Base-by-base conservation (phyloP, 92 coral and sea anemone species). In the Zoanthus gigantus region DNA sequence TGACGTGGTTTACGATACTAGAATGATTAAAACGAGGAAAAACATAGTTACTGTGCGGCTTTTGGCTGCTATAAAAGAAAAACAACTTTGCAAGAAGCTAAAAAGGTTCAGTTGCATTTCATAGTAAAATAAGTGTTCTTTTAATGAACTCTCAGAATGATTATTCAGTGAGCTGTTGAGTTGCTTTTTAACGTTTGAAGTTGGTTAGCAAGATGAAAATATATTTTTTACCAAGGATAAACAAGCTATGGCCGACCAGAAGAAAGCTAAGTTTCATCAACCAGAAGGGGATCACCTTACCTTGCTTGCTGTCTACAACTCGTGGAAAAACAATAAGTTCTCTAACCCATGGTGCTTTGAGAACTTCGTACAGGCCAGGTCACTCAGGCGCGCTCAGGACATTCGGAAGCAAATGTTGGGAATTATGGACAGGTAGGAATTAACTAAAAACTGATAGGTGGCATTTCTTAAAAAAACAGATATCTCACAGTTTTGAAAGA, bases 301-400 rank as follows among this genome's bases (percentile, higher is more conserved):
- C 0, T 90, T 97, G 44, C 92, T 97, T 30, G 99, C 99, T 34
- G 99, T 97, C 45, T 97, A 97, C 87, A 97, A 97, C 81, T 97
- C 99, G 8, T 97, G 99, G 99, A 97, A 95, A 56, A 97, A 91
- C 85, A 97, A 97, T 94, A 97, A 97, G 82, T 97, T 97, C 87
- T 97, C 99, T 15, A 97, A 97, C 79, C 98, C 99, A 46, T 97
- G 99, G 99, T 97, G 99, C 92, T 97, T 97, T 86, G 99, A 97
- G 90, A 97, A 97, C 92, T 97, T 97, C 83, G 96, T 97, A 30
- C 99, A 97, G 89, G 99, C 99, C 57, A 95, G 99, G 88, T 97
- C 99, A 52, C 94, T 97, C 69, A 90, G 99, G 73, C 92, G 99
- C 71, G 97, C 98, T 52, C 99, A 97, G 77, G 99, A 97, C 83